These are phyloP conservation scores for Phyllopteryx taeniolatus DNA, from an alignment of 2,113 vertebrate species.

Conservation along the genomic window DNA sequence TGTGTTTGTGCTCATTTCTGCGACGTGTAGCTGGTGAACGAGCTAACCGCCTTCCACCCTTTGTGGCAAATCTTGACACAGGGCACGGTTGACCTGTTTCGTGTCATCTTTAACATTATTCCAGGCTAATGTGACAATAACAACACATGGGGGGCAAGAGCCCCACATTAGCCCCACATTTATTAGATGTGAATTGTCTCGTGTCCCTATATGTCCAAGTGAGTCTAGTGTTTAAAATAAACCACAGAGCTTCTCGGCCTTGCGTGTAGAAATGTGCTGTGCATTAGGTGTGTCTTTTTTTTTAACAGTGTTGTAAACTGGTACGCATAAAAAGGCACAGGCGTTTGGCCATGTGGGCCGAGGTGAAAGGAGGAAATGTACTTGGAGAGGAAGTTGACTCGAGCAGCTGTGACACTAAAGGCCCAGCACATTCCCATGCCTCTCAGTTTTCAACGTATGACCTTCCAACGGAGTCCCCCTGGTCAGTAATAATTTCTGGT, in stretches of 20 bases:
- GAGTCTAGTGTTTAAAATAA: not conserved
- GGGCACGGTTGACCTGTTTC: constrained; percentile 21
- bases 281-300: constrained; percentile 15
- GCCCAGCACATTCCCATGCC: constrained; percentile 61
- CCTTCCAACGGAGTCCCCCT: constrained; percentile 37
- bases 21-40: constrained; percentile 16
- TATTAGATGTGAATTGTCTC: not conserved
- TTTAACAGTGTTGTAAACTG: constrained; percentile 25
- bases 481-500: constrained; percentile 37
- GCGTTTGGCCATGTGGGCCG: constrained; percentile 43
- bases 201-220: not conserved
- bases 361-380: constrained; percentile 65
- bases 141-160: no score
- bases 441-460: constrained; percentile 68
- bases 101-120: not conserved
- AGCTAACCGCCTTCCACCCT: constrained; percentile 55
- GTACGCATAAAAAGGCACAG: constrained; percentile 14
- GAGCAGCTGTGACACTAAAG: constrained; percentile 65
- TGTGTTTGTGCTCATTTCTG: not conserved
- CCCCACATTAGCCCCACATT: no score
- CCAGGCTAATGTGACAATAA: not conserved
- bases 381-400: constrained; percentile 57
- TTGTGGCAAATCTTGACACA: constrained; percentile 48
- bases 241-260: not conserved
- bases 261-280: constrained; percentile 10